Base-by-base conservation (phyloP, 1,140 invertebrate species). In the Geopemphigus sp. region DNA sequence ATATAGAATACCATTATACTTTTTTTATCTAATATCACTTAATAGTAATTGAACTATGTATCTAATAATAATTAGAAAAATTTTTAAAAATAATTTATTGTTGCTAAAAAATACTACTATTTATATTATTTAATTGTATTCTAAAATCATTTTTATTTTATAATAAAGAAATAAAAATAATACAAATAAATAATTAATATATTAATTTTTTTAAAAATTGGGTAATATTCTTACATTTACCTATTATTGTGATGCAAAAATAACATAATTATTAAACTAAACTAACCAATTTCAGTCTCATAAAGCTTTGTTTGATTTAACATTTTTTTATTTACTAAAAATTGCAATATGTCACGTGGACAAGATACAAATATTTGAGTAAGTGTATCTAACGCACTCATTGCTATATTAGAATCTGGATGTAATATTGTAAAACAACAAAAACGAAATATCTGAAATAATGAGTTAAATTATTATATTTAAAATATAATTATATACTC, bases 281-380 rank as follows among this genome's bases (percentile, higher is more conserved):
- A 64, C 54, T 83, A 82, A 50, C 80, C 82, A 73, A 73, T 39
- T 81, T 81, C 78, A 66, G 82, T 63, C 17, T 80, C 59, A 47
- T 63, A 61, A 50, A 78, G 74, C 39, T 78, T 78, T 24, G 56
- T 47, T 78, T 78, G 74, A 61, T 63, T 78, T 59, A 78, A 78
- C 74, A 78, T 78, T 26, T 63, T 78, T 78, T 47, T 78, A 63
- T 63, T 78, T 26, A 26, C 5, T 12, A 78, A 50, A 0, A 78
- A 26, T 61, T 63, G 74, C 4, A 78, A 0, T 50, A 57, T 50
- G 39, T 78, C 74, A 63, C 22, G 39, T 50, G 74, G 57, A 63
- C 74, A 61, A 61, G 39, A 88, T 72, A 90, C 89, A 0, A 63
- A 63, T 45, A 78, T 24, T 78, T 78, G 74, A 26, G 57, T 78